Evolutionary conservation across 2,113 vertebrate genomes (phyloP), one percentile per base, ranked within the genome.

Genomic region (Salvelinus namaycush): DNA sequence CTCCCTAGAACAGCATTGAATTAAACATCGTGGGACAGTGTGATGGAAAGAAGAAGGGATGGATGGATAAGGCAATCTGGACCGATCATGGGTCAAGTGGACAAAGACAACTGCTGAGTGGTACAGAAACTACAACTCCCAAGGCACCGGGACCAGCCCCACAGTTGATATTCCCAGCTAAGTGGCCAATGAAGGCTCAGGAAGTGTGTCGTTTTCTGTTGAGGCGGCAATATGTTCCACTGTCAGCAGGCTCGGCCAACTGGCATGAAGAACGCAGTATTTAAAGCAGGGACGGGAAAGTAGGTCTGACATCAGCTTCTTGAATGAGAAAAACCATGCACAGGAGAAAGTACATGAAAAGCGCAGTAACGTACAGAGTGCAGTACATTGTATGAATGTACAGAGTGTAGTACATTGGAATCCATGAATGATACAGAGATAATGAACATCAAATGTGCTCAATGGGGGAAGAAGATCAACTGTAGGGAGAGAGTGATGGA

Each of bases 101-200:
- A 20, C 77, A 26, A n/a, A 68, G 73, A 79, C 74, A 73, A 82
- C 78, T 78, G 83, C 87, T 83, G 87, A 80, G 81, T 81, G 68
- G 44, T 22, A 27, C 6, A 18, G 49, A 82, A 85, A 87, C 81
- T 77, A 72, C 79, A 29, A 24, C 59, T 86, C 88, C 86, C 87
- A 83, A 12, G 84, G 78, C 76, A 87, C 75, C 62, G 65, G 68
- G 86, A 71, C 24, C 74, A 80, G 72, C 75, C 74, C 76, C 86
- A 80, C 89, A 89, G 88, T 90, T 89, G 88, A 87, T 74, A 77
- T 75, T 82, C 85, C 73, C 83, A 79, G 83, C 87, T 84, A 87
- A 79, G 66, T 59, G 57, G 60, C 60, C 34, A 2, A 68, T 65
- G 8, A n/a, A 5, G 57, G 26, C 54, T 29, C 76, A 68, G 48